Percentiles rank a stretch among this genome's conserved stretches.
Evolutionary conservation across 1,140 invertebrate genomes (phyloP).

Genomic region (Rhyzopertha dominica): DNA sequence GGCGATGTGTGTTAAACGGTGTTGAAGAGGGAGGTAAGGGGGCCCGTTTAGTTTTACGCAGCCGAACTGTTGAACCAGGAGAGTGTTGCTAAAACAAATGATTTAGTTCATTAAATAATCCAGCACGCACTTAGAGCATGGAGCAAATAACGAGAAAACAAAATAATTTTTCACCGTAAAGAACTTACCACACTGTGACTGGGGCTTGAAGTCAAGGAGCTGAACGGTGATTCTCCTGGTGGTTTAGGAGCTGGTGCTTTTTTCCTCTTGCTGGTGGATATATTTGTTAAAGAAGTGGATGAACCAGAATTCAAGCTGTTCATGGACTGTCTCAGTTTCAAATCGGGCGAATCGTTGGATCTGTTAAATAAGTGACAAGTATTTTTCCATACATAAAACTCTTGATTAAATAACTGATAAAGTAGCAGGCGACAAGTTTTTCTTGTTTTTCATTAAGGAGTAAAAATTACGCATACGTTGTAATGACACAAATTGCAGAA

Average conservation of each 20-base stretch:
- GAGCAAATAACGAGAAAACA: too few relatives aligned
- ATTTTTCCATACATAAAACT: too few relatives aligned
- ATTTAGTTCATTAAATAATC: too few relatives aligned
- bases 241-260: slow-evolving; percentile 67
- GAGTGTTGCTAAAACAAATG: slow-evolving; percentile 44
- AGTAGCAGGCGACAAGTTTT: too few relatives aligned
- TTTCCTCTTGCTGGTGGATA: slow-evolving; percentile 52
- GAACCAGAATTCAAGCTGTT: slow-evolving; percentile 27
- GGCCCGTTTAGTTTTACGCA: slow-evolving; percentile 52
- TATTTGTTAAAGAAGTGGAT: slow-evolving; percentile 39
- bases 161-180: too few relatives aligned
- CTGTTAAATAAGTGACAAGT: too few relatives aligned
- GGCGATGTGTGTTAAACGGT: slow-evolving; percentile 28
- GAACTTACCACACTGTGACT: slow-evolving; percentile 44
- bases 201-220: slow-evolving; percentile 40
- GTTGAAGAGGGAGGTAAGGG: slow-evolving; percentile 50
- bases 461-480: too few relatives aligned
- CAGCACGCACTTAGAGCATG: too few relatives aligned
- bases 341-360: slow-evolving; percentile 47
- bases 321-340: slow-evolving; percentile 30
- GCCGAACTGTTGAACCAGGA: slow-evolving; percentile 32
- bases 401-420: too few relatives aligned
- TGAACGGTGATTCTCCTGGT: slow-evolving; percentile 42
- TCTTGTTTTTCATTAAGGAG: too few relatives aligned
- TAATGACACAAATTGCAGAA: too few relatives aligned